phyloP scores from a whole-genome alignment of 2,888 invertebrate genomes.

The Atrina japonica region DNA sequence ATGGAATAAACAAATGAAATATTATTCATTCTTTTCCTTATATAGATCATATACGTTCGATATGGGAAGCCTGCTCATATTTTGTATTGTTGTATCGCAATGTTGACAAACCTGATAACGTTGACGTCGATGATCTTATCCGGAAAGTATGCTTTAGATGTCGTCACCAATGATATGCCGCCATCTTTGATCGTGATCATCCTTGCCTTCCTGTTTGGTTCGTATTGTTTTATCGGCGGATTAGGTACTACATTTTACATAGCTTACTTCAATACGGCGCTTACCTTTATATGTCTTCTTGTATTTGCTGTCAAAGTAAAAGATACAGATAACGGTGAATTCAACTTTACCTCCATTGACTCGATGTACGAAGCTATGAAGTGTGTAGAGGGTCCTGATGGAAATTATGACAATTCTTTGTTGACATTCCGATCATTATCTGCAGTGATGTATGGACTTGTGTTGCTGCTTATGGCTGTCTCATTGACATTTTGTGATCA shows the following conservation, averaged over 20 bases:
- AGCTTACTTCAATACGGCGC: conserved; percentile 70
- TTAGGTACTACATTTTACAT: conserved; percentile 76
- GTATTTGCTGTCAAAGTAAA: conserved; percentile 57
- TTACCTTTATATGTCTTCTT: conserved; percentile 64
- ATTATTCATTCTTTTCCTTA: too few species aligned
- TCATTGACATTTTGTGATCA: conserved; percentile 65
- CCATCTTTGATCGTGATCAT: conserved; percentile 67
- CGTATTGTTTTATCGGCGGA: conserved; percentile 69
- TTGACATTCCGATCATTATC: conserved; percentile 65
- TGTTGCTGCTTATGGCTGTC: conserved; percentile 52
- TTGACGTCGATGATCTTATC: conserved; percentile 66
- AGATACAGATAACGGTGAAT: conserved; percentile 41
- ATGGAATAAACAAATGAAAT: too few species aligned
- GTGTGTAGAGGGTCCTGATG: conserved; percentile 57
- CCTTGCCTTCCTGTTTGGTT: conserved; percentile 68
- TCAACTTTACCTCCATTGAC: conserved; percentile 47
- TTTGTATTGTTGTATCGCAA: conserved; percentile 65
- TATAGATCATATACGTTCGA: conserved; percentile 68
- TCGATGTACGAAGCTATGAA: conserved; percentile 55
- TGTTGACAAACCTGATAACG: conserved; percentile 66
- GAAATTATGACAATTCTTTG: conserved; percentile 61
- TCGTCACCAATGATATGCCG: conserved; percentile 60
- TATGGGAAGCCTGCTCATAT: conserved; percentile 67
- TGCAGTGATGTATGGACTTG: conserved; percentile 63
- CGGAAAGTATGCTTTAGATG: conserved; percentile 59